These are phyloP conservation scores for Albula glossodonta DNA, from an alignment of 2,113 vertebrate species.

Conservation along the genomic window DNA sequence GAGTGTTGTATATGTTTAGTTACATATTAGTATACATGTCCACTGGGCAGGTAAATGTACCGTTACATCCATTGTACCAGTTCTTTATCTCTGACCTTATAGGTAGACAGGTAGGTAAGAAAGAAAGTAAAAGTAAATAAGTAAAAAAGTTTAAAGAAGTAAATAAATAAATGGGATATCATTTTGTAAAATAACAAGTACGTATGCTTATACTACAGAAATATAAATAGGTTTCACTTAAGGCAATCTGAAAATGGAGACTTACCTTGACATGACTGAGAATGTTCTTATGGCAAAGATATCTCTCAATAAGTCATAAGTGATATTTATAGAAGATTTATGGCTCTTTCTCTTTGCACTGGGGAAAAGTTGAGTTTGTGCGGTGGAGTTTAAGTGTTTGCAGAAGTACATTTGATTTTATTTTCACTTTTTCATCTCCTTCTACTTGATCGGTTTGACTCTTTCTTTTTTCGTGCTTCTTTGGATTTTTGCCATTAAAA, in stretches of 20 bases:
- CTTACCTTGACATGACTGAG: background rate
- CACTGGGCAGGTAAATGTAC: too few species aligned
- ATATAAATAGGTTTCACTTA: background rate
- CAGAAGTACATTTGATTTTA: conserved; percentile 1
- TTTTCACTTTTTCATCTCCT: background rate
- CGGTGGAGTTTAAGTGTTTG: background rate
- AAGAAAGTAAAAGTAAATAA: too few species aligned
- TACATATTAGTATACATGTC: too few species aligned
- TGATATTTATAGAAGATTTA: conserved; percentile 5
- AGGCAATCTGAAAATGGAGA: background rate
- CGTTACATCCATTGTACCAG: too few species aligned
- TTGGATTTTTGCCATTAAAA: background rate
- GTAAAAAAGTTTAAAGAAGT: background rate
- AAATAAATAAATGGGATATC: background rate
- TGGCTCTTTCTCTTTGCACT: background rate
- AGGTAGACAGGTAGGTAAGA: too few species aligned
- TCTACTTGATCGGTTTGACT: background rate
- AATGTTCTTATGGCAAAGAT: background rate
- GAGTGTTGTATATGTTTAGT: too few species aligned
- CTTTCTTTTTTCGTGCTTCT: background rate
- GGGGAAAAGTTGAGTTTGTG: too few species aligned
- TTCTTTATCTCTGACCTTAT: too few species aligned
- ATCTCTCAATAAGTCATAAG: conserved; percentile 4
- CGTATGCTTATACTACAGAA: background rate
- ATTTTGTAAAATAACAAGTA: background rate